Percentiles rank a stretch among this genome's conserved stretches.
Conservation (phyloP, 2,113 vertebrate genomes). For the Atherinomorus stipes region DNA sequence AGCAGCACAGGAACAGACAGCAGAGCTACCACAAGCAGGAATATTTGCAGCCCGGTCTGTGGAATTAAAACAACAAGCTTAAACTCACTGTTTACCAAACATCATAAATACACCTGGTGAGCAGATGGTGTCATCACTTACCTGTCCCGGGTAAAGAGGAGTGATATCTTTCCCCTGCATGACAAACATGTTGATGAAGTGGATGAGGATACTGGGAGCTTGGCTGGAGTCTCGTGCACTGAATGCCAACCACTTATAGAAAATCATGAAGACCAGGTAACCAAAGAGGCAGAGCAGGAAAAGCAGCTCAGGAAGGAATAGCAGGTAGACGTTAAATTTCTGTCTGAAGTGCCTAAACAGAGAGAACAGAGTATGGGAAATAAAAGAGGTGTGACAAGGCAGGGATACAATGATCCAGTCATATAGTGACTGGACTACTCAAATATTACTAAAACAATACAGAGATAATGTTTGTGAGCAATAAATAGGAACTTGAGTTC, state of each 20-base stretch:
- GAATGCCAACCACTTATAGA: slow-evolving; percentile 95
- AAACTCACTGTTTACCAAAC: slow-evolving; percentile 10
- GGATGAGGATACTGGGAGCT: slow-evolving; percentile 95
- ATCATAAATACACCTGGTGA: background rate
- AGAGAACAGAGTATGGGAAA: slow-evolving; percentile 18
- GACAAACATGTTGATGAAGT: slow-evolving; percentile 98
- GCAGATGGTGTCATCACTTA: slow-evolving; percentile 53
- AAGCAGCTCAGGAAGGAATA: slow-evolving; percentile 93
- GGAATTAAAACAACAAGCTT: slow-evolving; percentile 26
- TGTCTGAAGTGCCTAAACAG: slow-evolving; percentile 90
- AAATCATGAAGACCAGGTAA: slow-evolving; percentile 94
- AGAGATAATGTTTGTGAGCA: background rate
- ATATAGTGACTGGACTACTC: background rate
- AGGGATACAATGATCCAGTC: background rate
- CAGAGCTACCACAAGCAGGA: slow-evolving; percentile 87
- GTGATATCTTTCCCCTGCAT: slow-evolving; percentile 79
- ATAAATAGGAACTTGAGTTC: background rate
- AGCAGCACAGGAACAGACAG: slow-evolving; percentile 92
- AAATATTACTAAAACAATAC: background rate
- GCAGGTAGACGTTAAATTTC: slow-evolving; percentile 89
- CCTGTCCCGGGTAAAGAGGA: slow-evolving; percentile 90
- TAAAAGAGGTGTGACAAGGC: background rate
- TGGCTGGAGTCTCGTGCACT: slow-evolving; percentile 83
- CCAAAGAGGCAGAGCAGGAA: slow-evolving; percentile 96
- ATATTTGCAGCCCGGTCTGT: slow-evolving; percentile 88